phyloP scores from a whole-genome alignment of 2,888 invertebrate genomes.

The Sarcophaga subvicina region DNA sequence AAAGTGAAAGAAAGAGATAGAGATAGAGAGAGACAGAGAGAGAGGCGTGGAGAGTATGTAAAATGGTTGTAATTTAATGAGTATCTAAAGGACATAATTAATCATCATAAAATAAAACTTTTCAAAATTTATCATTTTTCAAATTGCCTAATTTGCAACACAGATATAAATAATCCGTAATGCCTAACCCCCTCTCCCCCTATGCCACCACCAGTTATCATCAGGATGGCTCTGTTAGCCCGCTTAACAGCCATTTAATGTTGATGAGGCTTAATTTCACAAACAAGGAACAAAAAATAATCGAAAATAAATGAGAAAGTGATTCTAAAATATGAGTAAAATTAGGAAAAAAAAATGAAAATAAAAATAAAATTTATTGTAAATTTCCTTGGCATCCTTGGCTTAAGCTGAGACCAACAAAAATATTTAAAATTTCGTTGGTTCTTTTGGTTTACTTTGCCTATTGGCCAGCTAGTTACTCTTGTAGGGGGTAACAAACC shows the following conservation, averaged over 20 bases:
- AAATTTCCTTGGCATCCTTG: neutral
- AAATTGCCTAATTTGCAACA: constrained; percentile 63
- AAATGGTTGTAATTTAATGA: constrained; percentile 41
- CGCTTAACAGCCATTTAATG: constrained; percentile 3
- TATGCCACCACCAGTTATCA: too few relatives aligned
- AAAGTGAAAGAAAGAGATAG: too few relatives aligned
- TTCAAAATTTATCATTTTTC: constrained; percentile 59
- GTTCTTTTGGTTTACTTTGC: neutral
- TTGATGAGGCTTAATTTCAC: constrained; percentile 10
- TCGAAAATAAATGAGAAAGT: neutral
- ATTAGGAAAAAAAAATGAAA: neutral
- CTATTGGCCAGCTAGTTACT: neutral
- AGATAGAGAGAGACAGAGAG: too few relatives aligned
- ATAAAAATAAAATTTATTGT: constrained; percentile 34
- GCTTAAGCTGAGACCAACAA: neutral
- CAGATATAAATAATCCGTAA: constrained; percentile 44
- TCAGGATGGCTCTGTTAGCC: neutral
- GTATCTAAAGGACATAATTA: constrained; percentile 57
- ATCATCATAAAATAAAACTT: constrained; percentile 64
- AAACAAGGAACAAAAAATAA: neutral
- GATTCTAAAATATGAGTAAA: neutral
- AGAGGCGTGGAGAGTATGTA: too few relatives aligned
- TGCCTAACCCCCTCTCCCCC: neutral
- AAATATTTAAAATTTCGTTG: neutral
- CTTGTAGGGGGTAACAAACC: constrained; percentile 11